Percentiles rank a stretch among this genome's conserved stretches.
phyloP scores from a whole-genome alignment of 2,113 vertebrate species.

The Camelus bactrianus region DNA sequence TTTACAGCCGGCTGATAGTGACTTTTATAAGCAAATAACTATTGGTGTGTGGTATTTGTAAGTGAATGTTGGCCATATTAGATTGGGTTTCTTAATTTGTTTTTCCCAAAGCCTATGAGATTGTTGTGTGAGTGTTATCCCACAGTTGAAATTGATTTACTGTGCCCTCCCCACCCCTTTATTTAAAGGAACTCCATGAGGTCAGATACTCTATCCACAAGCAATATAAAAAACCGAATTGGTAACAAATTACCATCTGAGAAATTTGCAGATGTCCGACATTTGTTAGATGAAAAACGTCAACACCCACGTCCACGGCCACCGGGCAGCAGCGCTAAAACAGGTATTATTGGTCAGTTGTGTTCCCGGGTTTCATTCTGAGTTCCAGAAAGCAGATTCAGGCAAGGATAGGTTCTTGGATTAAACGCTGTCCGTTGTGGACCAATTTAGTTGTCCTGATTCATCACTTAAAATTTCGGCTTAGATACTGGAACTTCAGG shows the following conservation, averaged over 20 bases:
- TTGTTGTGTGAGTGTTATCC: not conserved
- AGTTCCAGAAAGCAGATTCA: not conserved
- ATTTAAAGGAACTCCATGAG: constrained; percentile 90
- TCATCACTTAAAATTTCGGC: constrained; percentile 8
- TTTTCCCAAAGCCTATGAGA: not conserved
- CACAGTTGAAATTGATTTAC: constrained; percentile 33
- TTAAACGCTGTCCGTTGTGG: not conserved
- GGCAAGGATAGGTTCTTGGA: not conserved
- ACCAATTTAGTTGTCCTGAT: not conserved
- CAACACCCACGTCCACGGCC: constrained; percentile 88
- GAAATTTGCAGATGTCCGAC: constrained; percentile 94
- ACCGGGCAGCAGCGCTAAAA: constrained; percentile 87
- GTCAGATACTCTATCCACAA: constrained; percentile 88
- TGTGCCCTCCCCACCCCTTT: not conserved
- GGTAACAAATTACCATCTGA: constrained; percentile 89
- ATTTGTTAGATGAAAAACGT: constrained; percentile 96
- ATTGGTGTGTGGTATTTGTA: not conserved
- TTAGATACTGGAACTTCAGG: not conserved
- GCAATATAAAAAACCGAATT: constrained; percentile 93
- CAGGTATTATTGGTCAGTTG: constrained; percentile 86
- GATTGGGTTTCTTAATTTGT: not conserved
- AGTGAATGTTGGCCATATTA: not conserved
- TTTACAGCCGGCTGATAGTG: not conserved
- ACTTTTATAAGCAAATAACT: constrained; percentile 27
- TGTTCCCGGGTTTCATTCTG: not conserved